Percentiles rank a stretch among this genome's conserved stretches.
phyloP scores from a whole-genome alignment of 2,797 vertebrate species.

The Tympanoctomys barrerae region DNA sequence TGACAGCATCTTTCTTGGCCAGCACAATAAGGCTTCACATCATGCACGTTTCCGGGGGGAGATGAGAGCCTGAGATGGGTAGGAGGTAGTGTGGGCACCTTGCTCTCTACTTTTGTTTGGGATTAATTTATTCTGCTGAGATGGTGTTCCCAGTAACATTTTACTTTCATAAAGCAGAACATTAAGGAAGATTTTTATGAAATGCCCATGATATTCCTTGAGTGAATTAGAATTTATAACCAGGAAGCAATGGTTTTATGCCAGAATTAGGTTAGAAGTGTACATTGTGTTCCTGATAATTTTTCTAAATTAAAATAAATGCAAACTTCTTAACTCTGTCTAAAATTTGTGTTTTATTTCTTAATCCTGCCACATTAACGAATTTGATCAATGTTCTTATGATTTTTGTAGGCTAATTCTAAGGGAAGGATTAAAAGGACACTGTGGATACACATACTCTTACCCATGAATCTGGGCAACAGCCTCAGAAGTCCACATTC shows the following conservation, averaged over 20 bases:
- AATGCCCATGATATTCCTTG: slow-evolving; percentile 59
- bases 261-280: not conserved
- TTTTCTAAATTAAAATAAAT: slow-evolving; percentile 83
- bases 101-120: not conserved
- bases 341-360: slow-evolving; percentile 40
- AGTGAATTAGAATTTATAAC: slow-evolving; percentile 58
- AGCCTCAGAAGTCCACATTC: not conserved
- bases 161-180: slow-evolving; percentile 15
- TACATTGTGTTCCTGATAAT: slow-evolving; percentile 19
- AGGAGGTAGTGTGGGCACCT: slow-evolving; percentile 46
- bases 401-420: not conserved
- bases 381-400: not conserved
- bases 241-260: slow-evolving; percentile 43
- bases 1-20: slow-evolving; percentile 71
- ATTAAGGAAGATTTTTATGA: slow-evolving; percentile 16
- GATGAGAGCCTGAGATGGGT: not conserved
- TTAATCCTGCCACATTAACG: not conserved
- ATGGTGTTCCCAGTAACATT: not conserved
- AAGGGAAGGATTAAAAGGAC: not conserved
- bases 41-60: not conserved
- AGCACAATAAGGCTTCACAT: slow-evolving; percentile 18
- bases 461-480: not conserved
- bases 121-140: slow-evolving; percentile 72
- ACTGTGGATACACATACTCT: not conserved
- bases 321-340: not conserved